Conservation (phyloP, 2,113 vertebrate species). For the Bos javanicus region DNA sequence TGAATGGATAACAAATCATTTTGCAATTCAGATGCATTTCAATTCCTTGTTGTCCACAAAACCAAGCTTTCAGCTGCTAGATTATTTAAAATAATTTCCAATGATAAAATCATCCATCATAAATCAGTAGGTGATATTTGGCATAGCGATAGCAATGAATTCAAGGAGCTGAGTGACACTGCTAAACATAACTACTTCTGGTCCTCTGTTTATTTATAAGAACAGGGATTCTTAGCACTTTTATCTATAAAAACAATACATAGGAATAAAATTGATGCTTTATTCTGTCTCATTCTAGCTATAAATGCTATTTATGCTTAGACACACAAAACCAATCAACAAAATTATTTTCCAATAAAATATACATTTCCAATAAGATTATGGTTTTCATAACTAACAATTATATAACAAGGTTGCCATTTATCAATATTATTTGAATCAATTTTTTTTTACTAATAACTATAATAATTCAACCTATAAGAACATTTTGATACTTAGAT, state of each 20-base stretch:
- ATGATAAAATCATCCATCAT: constrained; percentile 35
- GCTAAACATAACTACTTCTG: neutral
- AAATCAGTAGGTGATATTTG: constrained; percentile 7
- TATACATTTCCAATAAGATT: neutral
- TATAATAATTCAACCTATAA: neutral
- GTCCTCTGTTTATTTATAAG: neutral
- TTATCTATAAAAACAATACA: neutral
- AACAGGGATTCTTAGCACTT: neutral
- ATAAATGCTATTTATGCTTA: constrained; percentile 4
- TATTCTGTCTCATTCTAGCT: neutral
- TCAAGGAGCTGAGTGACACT: neutral
- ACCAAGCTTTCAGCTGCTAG: neutral
- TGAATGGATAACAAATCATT: constrained; percentile 34
- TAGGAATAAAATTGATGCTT: neutral
- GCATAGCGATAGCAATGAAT: neutral
- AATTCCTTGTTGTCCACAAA: constrained; percentile 12
- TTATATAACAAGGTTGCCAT: neutral
- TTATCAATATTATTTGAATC: neutral
- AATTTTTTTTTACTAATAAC: neutral
- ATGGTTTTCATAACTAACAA: neutral
- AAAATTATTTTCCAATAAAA: neutral
- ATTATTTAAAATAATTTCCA: constrained; percentile 49
- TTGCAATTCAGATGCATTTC: neutral
- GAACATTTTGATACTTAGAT: constrained; percentile 5
- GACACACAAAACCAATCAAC: neutral